Percentiles rank a stretch among this genome's conserved stretches.
Evolutionary conservation across 2,113 vertebrate genomes (phyloP).

Genomic region (Pterocles burchelli): DNA sequence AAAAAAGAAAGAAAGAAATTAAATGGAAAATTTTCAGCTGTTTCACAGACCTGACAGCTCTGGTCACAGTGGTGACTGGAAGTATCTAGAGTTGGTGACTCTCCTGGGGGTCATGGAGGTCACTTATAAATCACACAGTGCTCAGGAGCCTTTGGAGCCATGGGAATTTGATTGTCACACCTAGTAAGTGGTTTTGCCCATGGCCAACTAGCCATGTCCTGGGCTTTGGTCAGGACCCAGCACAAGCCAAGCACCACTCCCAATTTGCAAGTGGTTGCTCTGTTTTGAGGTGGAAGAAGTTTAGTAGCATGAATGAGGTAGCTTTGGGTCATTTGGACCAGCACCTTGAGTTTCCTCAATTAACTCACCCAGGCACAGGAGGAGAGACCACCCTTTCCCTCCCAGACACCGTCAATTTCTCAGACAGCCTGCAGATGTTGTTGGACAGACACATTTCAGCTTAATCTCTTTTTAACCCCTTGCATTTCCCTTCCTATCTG

Average conservation of each 20-base stretch:
- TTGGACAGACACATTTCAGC: rapidly evolving
- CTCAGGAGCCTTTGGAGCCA: not conserved
- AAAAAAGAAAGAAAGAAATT: not conserved
- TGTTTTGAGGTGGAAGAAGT: not conserved
- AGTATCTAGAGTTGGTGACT: not conserved
- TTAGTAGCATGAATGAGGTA: not conserved
- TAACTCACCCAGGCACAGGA: not conserved
- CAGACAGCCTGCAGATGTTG: not conserved
- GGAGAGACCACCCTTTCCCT: not conserved
- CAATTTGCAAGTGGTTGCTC: not conserved
- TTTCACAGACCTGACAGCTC: not conserved
- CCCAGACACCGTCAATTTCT: not conserved
- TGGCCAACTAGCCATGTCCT: not conserved
- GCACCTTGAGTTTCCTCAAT: not conserved
- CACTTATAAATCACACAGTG: not conserved
- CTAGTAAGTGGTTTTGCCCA: not conserved
- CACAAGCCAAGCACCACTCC: not conserved
- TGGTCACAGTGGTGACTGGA: rapidly evolving
- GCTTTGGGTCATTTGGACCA: not conserved
- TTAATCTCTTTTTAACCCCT: not conserved
- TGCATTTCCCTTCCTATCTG: not conserved
- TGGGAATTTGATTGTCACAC: not conserved
- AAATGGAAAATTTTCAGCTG: not conserved
- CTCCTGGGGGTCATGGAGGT: not conserved
- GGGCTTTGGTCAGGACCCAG: not conserved